Evolutionary conservation across 1,140 invertebrate genomes (phyloP).

Genomic region (Charaxes varanes): DNA sequence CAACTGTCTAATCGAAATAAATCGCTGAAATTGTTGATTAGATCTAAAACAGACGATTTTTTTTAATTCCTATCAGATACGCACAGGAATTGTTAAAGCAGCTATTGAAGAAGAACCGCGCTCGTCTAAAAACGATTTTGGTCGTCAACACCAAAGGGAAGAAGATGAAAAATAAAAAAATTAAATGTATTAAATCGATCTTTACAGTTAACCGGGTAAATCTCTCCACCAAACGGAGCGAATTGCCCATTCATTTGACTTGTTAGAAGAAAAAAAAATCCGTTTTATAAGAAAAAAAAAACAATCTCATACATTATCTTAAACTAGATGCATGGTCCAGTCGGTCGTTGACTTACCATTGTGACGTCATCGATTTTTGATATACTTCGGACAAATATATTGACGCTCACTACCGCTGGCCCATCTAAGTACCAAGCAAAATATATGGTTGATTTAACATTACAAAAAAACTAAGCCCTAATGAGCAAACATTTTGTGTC

Average conservation of each 20-base stretch:
- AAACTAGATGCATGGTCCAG: constrained; percentile 55
- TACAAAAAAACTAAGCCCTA: constrained; percentile 48
- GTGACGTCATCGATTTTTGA: constrained; percentile 99
- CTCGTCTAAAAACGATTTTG: constrained; percentile 70
- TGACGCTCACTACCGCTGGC: constrained; percentile 93
- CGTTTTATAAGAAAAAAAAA: constrained; percentile 36
- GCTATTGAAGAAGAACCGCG: constrained; percentile 24
- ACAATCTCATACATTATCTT: constrained; percentile 45
- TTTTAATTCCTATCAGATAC: constrained; percentile 5
- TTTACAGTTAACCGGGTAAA: constrained; percentile 56
- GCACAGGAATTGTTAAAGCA: constrained; percentile 9
- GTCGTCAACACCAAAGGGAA: constrained; percentile 66
- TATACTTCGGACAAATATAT: constrained; percentile 98
- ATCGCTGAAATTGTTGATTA: constrained; percentile 16
- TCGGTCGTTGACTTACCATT: constrained; percentile 88
- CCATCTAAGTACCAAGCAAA: constrained; percentile 83
- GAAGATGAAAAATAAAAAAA: constrained; percentile 37
- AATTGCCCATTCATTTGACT: constrained; percentile 73
- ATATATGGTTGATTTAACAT: constrained; percentile 55
- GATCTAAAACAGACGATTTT: constrained; percentile 16
- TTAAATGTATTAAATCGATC: constrained; percentile 31
- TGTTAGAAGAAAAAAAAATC: constrained; percentile 49
- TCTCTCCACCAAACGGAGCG: constrained; percentile 54
- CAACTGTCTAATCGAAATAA: constrained; percentile 19
- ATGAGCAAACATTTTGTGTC: constrained; percentile 22